phyloP scores from a whole-genome alignment of 2,888 invertebrate species.

The Nycteola revayana region DNA sequence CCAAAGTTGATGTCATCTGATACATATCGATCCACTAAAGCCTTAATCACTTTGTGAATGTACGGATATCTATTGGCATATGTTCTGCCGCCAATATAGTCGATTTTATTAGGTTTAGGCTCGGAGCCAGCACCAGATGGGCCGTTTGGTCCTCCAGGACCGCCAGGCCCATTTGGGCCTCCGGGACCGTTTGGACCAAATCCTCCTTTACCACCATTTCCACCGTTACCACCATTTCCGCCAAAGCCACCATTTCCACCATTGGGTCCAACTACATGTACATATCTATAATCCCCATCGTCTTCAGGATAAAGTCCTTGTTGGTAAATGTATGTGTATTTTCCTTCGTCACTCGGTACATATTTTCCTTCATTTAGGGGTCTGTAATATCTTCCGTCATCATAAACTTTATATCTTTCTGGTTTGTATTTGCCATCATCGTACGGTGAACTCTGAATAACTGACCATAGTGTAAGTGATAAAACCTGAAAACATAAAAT shows the following conservation, averaged over 20 bases:
- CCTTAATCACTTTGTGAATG: conserved; percentile 58
- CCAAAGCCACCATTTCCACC: conserved; percentile 51
- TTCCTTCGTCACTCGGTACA: conserved; percentile 75
- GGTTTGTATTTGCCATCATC: conserved; percentile 65
- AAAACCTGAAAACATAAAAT: conserved; percentile 48
- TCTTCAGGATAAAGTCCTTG: conserved; percentile 56
- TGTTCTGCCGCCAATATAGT: conserved; percentile 55
- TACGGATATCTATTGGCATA: conserved; percentile 67
- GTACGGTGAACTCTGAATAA: conserved; percentile 48
- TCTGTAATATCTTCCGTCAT: conserved; percentile 71
- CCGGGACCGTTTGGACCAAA: conserved; percentile 29
- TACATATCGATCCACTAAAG: conserved; percentile 57
- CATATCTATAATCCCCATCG: conserved; percentile 77
- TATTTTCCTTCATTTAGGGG: conserved; percentile 77
- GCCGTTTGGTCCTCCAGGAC: conserved; percentile 26
- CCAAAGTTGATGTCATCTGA: conserved; percentile 51
- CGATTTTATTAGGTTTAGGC: conserved; percentile 41
- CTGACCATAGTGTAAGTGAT: conserved; percentile 42
- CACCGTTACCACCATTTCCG: conserved; percentile 41
- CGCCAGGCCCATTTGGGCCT: conserved; percentile 30
- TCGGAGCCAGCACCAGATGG: conserved; percentile 22
- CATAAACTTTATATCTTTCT: conserved; percentile 48
- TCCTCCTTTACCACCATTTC: conserved; percentile 38
- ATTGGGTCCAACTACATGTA: conserved; percentile 63
- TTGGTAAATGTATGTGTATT: conserved; percentile 70